These are phyloP conservation scores for Rhinichthys klamathensis DNA, from an alignment of 2,113 vertebrate genomes.

Conservation along the genomic window DNA sequence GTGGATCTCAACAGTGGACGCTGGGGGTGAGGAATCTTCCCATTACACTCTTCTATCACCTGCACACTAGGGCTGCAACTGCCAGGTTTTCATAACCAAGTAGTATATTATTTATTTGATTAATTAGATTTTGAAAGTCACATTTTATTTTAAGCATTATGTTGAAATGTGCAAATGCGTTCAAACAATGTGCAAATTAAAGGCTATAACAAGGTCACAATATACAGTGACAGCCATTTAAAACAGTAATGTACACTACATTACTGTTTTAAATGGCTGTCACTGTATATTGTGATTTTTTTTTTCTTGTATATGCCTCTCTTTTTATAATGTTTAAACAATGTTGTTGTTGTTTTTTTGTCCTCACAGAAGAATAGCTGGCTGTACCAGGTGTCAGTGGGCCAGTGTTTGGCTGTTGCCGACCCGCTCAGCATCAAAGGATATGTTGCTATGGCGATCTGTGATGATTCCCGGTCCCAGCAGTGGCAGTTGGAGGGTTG, in stretches of 20 bases:
- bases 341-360: conserved; percentile 8
- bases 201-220: not conserved
- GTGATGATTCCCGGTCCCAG: conserved; percentile 83
- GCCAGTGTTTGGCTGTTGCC: conserved; percentile 86
- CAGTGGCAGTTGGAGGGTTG: conserved; percentile 88
- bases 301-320: not conserved
- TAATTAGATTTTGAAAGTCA: not conserved
- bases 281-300: not conserved
- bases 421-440: conserved; percentile 81
- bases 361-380: conserved; percentile 82
- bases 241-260: not conserved
- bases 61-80: not conserved
- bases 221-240: not conserved
- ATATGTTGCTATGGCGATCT: conserved; percentile 91
- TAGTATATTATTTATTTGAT: not conserved
- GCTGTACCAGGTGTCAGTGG: conserved; percentile 94
- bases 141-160: not conserved
- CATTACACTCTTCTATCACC: not conserved
- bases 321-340: not conserved
- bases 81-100: not conserved
- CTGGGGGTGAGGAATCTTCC: conserved; percentile 80
- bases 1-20: conserved; percentile 95
- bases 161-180: too few species aligned
- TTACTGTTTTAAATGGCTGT: not conserved
- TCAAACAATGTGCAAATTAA: not conserved